Evolutionary conservation across 2,113 vertebrate genomes (phyloP).

Genomic region (Oncorhynchus kisutch): DNA sequence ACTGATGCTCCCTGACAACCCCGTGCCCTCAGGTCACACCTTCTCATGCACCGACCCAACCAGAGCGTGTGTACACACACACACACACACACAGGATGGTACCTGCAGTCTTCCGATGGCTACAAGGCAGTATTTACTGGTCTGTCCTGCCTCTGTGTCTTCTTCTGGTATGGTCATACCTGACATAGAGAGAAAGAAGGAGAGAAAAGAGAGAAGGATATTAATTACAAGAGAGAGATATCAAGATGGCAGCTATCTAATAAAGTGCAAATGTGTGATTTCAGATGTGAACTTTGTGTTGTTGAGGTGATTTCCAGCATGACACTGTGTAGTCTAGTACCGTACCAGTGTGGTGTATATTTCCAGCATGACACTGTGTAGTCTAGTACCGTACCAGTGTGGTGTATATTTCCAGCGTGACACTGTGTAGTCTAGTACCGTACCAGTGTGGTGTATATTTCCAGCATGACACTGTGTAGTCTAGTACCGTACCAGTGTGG

Average conservation of each 20-base stretch:
- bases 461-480: not conserved
- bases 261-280: constrained; percentile 10
- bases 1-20: not conserved
- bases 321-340: not conserved
- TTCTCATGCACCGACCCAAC: too few species aligned
- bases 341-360: constrained; percentile 12
- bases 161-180: constrained; percentile 98
- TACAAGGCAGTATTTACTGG: constrained; percentile 96
- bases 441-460: constrained; percentile 13
- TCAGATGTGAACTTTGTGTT: constrained; percentile 21
- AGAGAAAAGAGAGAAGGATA: not conserved
- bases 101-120: constrained; percentile 97
- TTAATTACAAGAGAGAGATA: not conserved
- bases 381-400: not conserved
- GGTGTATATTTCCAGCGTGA: not conserved
- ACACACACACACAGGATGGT: constrained; percentile 25
- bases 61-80: too few species aligned
- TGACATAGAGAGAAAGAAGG: constrained; percentile 45
- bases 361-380: not conserved
- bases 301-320: not conserved
- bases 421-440: not conserved
- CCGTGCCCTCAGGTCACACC: not conserved
- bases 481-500: not conserved
- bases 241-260: not conserved
- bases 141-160: constrained; percentile 91